Conservation (phyloP, 2,888 invertebrate genomes). For the Amblyjoppa fuscipennis region DNA sequence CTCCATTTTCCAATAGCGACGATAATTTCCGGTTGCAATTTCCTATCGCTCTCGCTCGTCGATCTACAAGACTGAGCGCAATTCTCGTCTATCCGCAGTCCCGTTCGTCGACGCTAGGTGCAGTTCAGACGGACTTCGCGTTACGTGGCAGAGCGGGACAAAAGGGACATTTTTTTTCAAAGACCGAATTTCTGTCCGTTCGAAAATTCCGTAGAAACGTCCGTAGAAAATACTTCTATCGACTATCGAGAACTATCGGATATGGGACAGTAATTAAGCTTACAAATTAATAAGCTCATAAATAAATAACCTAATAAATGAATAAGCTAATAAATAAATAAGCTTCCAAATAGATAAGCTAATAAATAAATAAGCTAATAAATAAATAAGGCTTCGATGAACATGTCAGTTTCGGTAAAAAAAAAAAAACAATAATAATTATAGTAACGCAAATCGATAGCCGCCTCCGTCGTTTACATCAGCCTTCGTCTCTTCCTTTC, state of each 20-base stretch:
- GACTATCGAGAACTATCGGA: background rate
- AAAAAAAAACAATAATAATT: background rate
- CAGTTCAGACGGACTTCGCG: background rate
- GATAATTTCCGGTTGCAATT: slow-evolving; percentile 41
- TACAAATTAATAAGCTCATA: too few species aligned
- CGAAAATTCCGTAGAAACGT: too few species aligned
- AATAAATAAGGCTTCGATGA: too few species aligned
- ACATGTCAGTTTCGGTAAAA: background rate
- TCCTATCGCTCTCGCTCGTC: slow-evolving; percentile 26
- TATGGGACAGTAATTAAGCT: background rate
- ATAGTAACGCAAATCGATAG: background rate
- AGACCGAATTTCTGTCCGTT: too few species aligned
- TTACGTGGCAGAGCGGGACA: too few species aligned
- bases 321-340: too few species aligned
- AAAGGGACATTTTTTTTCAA: too few species aligned
- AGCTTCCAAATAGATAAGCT: too few species aligned
- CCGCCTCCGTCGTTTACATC: background rate
- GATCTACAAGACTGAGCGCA: background rate
- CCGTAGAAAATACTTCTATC: background rate
- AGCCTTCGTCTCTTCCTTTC: background rate
- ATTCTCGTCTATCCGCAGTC: background rate
- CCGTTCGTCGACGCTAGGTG: background rate
- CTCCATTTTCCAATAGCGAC: slow-evolving; percentile 4
- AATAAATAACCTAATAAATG: too few species aligned
- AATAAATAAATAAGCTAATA: too few species aligned